Percentiles rank a stretch among this genome's conserved stretches.
Conservation (phyloP, 1,140 invertebrate species). For the Acromyrmex heyeri region DNA sequence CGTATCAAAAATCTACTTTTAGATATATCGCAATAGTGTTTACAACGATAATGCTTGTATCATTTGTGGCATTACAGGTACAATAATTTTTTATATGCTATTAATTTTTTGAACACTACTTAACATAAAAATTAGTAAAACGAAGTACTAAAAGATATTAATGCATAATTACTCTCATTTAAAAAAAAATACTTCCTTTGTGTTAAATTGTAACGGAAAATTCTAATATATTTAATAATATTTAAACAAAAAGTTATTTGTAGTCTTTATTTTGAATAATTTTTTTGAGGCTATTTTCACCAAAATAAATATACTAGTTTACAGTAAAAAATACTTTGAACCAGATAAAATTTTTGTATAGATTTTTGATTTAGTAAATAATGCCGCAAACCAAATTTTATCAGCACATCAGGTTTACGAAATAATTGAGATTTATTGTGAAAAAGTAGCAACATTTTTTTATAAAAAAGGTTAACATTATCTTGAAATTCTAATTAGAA, state of each 20-base stretch:
- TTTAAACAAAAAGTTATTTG: neutral
- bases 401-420: too few relatives aligned
- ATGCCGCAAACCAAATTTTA: too few relatives aligned
- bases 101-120: neutral
- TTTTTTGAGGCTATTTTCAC: neutral
- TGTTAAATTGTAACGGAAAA: neutral
- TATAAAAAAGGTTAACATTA: too few relatives aligned
- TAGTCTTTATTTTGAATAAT: neutral
- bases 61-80: neutral
- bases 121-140: neutral
- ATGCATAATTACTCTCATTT: neutral
- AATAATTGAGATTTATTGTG: too few relatives aligned
- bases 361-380: too few relatives aligned
- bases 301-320: neutral
- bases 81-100: neutral
- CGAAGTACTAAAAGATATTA: neutral
- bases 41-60: neutral
- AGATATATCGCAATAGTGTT: neutral
- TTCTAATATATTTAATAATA: neutral
- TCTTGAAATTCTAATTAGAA: too few relatives aligned
- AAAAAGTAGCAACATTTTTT: too few relatives aligned
- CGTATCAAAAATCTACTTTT: constrained; percentile 12
- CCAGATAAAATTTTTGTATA: too few relatives aligned
- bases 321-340: too few relatives aligned
- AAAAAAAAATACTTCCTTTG: neutral